Conservation (phyloP, 1,140 invertebrate genomes). For the Drosophila santomea region DNA sequence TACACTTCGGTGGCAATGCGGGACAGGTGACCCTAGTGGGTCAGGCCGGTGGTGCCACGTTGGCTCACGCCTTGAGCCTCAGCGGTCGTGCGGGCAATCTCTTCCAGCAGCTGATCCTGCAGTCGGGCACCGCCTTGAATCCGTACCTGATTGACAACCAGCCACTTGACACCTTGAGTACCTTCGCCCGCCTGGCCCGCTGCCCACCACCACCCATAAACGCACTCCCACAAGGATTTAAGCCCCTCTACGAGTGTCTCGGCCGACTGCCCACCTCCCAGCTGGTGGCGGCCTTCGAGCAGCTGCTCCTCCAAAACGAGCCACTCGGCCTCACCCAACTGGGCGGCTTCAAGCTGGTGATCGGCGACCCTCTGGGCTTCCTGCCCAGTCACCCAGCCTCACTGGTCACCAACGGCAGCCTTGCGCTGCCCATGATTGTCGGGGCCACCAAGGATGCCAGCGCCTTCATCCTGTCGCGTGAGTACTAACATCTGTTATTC, state of each 20-base stretch:
- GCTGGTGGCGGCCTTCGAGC: conserved; percentile 55
- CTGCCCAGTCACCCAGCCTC: conserved; percentile 62
- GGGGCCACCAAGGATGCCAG: conserved; percentile 78
- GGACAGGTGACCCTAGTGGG: conserved; percentile 87
- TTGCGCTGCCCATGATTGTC: conserved; percentile 52
- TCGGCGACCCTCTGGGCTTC: conserved; percentile 71
- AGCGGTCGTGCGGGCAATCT: conserved; percentile 65
- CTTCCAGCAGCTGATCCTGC: conserved; percentile 76
- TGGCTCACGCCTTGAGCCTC: conserved; percentile 85
- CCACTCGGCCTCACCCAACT: conserved; percentile 44
- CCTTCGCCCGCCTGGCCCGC: conserved; percentile 62
- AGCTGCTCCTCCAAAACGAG: conserved; percentile 66
- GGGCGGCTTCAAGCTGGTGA: conserved; percentile 76
- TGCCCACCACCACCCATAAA: conserved; percentile 40
- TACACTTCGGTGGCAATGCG: conserved; percentile 88
- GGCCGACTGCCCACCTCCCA: conserved; percentile 58
- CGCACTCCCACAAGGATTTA: conserved; percentile 9
- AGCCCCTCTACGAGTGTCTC: conserved; percentile 59
- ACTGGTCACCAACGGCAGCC: conserved; percentile 50
- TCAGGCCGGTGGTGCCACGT: conserved; percentile 86
- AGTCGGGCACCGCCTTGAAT: conserved; percentile 81
- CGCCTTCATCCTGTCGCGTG: conserved; percentile 78
- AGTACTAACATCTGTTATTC: conserved; percentile 16
- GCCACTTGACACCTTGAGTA: conserved; percentile 56
- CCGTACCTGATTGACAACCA: conserved; percentile 74